These are phyloP conservation scores for Chiroxiphia lanceolata DNA, from an alignment of 2,797 vertebrate species.

Conservation along the genomic window DNA sequence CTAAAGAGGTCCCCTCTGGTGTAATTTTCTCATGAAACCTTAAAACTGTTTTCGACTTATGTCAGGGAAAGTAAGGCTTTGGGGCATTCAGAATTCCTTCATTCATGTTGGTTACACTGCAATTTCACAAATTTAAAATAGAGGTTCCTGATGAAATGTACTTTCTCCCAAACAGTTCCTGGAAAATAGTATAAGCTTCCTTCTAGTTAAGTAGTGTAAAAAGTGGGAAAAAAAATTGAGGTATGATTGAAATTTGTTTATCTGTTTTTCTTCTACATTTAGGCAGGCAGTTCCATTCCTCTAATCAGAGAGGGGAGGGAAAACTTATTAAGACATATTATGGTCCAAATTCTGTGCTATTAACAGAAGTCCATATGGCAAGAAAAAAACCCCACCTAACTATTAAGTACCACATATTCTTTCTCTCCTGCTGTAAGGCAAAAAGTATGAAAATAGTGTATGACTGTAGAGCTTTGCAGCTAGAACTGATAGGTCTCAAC, in stretches of 20 bases:
- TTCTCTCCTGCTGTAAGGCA: neutral
- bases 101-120: neutral
- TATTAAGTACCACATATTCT: neutral
- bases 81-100: neutral
- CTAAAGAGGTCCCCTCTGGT: neutral
- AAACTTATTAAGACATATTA: neutral
- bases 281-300: neutral
- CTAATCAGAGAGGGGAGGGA: neutral
- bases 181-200: neutral
- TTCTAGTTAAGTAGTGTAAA: neutral
- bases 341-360: neutral
- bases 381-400: accelerated
- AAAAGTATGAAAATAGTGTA: neutral
- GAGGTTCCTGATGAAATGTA: neutral
- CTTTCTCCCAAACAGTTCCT: neutral
- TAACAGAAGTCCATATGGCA: neutral
- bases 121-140: neutral
- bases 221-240: neutral
- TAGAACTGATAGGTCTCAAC: neutral
- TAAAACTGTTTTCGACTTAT: neutral
- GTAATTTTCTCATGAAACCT: neutral
- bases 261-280: neutral
- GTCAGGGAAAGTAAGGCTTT: neutral
- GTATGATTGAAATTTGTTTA: neutral
- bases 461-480: neutral